These are phyloP conservation scores for Cheirogaleus medius DNA, from an alignment of 2,113 vertebrate genomes.

Conservation along the genomic window DNA sequence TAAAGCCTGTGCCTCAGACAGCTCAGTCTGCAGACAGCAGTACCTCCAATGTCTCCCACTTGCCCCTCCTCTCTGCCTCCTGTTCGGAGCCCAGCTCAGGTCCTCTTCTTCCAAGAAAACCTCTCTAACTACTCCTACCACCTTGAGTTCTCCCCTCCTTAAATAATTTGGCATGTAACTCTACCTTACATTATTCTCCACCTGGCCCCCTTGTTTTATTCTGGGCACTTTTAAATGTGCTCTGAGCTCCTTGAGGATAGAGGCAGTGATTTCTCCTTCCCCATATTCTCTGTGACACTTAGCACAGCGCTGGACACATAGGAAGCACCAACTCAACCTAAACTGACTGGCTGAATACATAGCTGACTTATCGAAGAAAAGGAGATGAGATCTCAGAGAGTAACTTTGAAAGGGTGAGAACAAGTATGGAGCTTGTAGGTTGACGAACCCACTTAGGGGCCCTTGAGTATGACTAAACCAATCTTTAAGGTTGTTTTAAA, in stretches of 20 bases:
- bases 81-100: not conserved
- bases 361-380: not conserved
- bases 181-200: not conserved
- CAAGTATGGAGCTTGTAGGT: not conserved
- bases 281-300: not conserved
- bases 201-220: not conserved
- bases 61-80: not conserved
- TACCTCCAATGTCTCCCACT: not conserved
- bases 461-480: not conserved
- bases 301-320: not conserved
- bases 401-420: not conserved
- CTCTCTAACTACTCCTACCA: not conserved
- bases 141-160: not conserved
- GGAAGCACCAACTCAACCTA: not conserved
- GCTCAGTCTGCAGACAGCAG: not conserved
- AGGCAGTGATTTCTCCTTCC: not conserved
- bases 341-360: not conserved
- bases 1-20: not conserved
- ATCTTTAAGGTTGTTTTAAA: conserved; percentile 34
- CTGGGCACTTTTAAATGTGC: not conserved
- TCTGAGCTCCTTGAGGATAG: not conserved
- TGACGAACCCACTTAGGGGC: not conserved
- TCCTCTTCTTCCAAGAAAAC: not conserved
- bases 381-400: not conserved
- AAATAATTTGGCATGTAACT: not conserved